Evolutionary conservation across 2,113 vertebrate genomes (phyloP).

Genomic region (Melierax canorus): DNA sequence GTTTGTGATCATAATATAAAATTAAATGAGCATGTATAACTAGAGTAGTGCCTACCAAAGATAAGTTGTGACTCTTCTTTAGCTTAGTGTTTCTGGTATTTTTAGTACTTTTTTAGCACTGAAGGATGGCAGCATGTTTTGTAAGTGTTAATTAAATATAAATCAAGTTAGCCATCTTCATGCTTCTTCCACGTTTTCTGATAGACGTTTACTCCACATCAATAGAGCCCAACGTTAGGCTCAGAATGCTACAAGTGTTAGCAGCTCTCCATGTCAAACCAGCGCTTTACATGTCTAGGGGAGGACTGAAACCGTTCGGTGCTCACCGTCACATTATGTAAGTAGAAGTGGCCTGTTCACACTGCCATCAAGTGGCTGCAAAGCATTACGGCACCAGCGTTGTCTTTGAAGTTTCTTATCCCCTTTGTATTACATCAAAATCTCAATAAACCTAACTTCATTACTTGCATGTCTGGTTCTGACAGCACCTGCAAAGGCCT

Average conservation of each 20-base stretch:
- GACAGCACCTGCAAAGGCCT: neutral
- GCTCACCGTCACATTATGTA: rapidly evolving
- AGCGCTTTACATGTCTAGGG: rapidly evolving
- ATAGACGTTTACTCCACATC: rapidly evolving
- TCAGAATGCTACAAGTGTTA: rapidly evolving
- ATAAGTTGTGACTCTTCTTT: neutral
- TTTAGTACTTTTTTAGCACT: neutral
- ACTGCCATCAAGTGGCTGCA: conserved; percentile 41
- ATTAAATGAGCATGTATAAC: rapidly evolving
- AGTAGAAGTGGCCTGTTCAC: neutral
- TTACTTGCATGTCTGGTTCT: too few species aligned
- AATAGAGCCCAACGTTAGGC: rapidly evolving
- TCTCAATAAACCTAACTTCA: rapidly evolving
- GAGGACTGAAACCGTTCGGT: rapidly evolving
- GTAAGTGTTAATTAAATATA: neutral
- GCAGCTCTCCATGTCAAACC: rapidly evolving
- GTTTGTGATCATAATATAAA: neutral
- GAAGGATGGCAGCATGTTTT: neutral
- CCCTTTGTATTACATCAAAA: rapidly evolving
- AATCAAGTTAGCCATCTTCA: neutral
- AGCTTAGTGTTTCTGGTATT: neutral
- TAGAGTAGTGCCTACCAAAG: neutral
- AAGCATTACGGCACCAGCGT: neutral
- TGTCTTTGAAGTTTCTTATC: rapidly evolving
- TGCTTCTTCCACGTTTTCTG: neutral